Evolutionary conservation across 2,113 vertebrate species (phyloP).

Genomic region (Callocephalon fimbriatum): DNA sequence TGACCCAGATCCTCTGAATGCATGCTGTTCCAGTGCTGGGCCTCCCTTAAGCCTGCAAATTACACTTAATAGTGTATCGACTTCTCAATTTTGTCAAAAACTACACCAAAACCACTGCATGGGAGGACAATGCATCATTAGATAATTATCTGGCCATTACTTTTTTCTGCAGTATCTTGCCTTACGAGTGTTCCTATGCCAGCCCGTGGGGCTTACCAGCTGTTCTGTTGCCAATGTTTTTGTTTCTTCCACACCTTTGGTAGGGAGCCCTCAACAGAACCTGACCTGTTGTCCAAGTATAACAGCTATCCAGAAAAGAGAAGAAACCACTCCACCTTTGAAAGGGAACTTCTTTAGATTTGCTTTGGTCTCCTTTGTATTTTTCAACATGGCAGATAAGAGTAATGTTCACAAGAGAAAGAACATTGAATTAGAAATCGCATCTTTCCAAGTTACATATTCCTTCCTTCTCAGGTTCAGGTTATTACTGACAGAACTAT

Average conservation of each 20-base stretch:
- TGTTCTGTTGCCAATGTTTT: background rate
- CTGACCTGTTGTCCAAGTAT: background rate
- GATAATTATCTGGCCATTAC: background rate
- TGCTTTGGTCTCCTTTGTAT: background rate
- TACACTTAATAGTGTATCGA: background rate
- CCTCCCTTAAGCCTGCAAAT: constrained; percentile 3
- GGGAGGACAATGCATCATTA: background rate
- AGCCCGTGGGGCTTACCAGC: background rate
- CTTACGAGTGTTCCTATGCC: background rate
- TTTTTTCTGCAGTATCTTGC: background rate
- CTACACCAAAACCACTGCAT: background rate
- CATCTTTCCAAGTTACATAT: background rate
- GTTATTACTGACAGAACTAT: background rate
- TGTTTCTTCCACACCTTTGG: background rate
- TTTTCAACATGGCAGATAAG: background rate
- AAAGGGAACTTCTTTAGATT: background rate
- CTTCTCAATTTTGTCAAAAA: background rate
- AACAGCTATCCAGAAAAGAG: background rate
- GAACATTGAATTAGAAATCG: background rate
- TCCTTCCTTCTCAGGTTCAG: background rate
- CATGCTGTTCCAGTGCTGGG: background rate
- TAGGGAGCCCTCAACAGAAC: background rate
- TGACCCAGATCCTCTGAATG: constrained; percentile 64
- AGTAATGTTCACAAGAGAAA: background rate
- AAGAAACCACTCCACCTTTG: background rate